phyloP scores from a whole-genome alignment of 2,888 invertebrate species.

The Peribatodes rhomboidaria region DNA sequence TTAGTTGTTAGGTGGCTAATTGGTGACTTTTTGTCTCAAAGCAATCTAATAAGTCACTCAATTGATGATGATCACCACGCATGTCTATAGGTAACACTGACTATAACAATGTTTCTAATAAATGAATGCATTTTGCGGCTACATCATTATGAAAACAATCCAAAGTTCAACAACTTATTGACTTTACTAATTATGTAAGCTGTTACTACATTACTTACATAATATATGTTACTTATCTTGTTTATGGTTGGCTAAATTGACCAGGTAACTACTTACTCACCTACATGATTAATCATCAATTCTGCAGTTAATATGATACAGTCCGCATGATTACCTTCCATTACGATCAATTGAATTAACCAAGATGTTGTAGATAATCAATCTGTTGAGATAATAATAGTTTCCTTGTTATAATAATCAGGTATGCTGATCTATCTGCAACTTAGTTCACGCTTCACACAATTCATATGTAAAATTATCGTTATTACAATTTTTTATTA shows the following conservation, averaged over 20 bases:
- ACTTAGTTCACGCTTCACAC: too few species aligned
- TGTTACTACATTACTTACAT: constrained; percentile 1
- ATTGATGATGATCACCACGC: too few species aligned
- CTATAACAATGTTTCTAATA: background rate
- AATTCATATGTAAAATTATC: too few species aligned
- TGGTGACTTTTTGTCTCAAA: too few species aligned
- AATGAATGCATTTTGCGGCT: background rate
- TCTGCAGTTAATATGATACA: constrained; percentile 8
- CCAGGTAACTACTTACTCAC: background rate
- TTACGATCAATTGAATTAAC: constrained; percentile 11
- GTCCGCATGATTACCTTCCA: constrained; percentile 6
- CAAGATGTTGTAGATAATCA: background rate
- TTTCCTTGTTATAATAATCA: background rate
- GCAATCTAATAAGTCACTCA: too few species aligned
- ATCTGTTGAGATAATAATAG: background rate
- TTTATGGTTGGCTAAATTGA: constrained; percentile 7
- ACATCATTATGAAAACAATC: constrained; percentile 2
- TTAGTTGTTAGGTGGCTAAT: too few species aligned
- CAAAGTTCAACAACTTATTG: constrained; percentile 4
- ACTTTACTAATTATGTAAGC: background rate
- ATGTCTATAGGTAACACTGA: too few species aligned
- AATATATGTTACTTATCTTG: constrained; percentile 5
- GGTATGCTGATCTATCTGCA: background rate
- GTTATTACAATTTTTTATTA: too few species aligned
- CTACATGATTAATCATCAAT: background rate